Conservation (phyloP, 2,113 vertebrate genomes). For the Bungarus multicinctus region DNA sequence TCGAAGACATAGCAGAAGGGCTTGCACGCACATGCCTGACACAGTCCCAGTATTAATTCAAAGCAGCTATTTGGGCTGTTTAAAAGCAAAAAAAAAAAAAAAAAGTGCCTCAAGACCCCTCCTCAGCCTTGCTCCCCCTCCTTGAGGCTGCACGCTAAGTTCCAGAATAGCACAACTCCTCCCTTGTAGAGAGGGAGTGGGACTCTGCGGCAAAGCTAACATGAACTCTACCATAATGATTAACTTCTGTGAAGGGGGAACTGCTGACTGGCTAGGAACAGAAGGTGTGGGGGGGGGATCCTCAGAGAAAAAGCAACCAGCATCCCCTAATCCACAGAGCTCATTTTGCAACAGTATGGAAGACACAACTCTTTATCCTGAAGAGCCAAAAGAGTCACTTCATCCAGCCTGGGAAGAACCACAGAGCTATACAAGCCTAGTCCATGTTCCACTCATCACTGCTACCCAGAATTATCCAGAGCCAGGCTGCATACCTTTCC, state of each 20-base stretch:
- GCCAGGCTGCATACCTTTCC: background rate
- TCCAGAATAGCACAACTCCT: background rate
- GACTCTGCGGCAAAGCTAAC: background rate
- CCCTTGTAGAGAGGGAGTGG: background rate
- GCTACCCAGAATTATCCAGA: background rate
- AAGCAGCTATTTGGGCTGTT: background rate
- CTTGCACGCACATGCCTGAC: constrained; percentile 12
- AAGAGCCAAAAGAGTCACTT: background rate
- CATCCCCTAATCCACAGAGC: too few species aligned
- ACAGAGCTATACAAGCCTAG: background rate
- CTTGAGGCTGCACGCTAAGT: background rate
- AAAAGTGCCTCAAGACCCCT: background rate
- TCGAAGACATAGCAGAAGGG: background rate
- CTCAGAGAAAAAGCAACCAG: background rate
- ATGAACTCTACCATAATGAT: background rate
- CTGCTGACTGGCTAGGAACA: background rate
- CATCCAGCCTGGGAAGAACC: background rate
- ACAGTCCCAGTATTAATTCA: background rate
- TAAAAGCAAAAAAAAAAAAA: background rate
- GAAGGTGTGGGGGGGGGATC: background rate
- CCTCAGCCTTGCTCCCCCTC: background rate
- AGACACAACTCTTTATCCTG: background rate
- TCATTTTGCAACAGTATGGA: too few species aligned
- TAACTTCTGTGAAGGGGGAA: background rate
- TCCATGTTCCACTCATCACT: background rate